Conservation (phyloP, 2,888 invertebrate genomes). For the Nymphalis urticae region DNA sequence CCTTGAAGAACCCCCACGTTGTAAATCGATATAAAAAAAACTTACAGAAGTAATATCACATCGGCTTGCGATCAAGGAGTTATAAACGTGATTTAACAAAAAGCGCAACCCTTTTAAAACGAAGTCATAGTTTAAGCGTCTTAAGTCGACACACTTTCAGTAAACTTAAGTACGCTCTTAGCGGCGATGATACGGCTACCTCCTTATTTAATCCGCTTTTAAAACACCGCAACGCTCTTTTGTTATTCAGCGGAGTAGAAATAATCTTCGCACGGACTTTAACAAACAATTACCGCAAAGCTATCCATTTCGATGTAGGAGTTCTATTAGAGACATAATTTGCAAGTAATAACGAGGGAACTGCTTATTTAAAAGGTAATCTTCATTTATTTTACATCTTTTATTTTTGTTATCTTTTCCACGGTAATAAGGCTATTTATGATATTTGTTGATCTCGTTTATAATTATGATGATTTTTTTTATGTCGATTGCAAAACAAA, state of each 20-base stretch:
- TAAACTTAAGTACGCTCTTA: slow-evolving; percentile 78
- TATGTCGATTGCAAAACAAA: too few species aligned
- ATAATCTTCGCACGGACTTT: slow-evolving; percentile 65
- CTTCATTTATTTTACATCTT: slow-evolving; percentile 1
- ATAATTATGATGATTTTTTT: too few species aligned
- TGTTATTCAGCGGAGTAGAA: slow-evolving; percentile 69
- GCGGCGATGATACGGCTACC: slow-evolving; percentile 74
- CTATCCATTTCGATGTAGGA: slow-evolving; percentile 57
- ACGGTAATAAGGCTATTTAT: slow-evolving; percentile 9
- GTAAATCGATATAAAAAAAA: slow-evolving; percentile 60
- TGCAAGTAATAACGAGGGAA: slow-evolving; percentile 51
- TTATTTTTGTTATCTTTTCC: neutral
- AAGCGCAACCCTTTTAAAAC: slow-evolving; percentile 78
- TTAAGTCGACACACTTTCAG: slow-evolving; percentile 74
- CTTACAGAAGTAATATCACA: slow-evolving; percentile 56
- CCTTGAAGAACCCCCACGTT: slow-evolving; percentile 77
- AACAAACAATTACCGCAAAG: slow-evolving; percentile 70
- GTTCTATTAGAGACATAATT: slow-evolving; percentile 56
- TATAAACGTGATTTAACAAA: slow-evolving; percentile 73
- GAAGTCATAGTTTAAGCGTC: slow-evolving; percentile 74
- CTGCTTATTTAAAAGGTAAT: slow-evolving; percentile 19
- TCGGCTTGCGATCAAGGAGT: slow-evolving; percentile 62
- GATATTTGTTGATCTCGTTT: slow-evolving; percentile 23
- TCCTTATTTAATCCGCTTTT: slow-evolving; percentile 73
- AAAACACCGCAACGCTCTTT: slow-evolving; percentile 71